phyloP scores from a whole-genome alignment of 2,113 vertebrate genomes.

The Pluvialis apricaria region DNA sequence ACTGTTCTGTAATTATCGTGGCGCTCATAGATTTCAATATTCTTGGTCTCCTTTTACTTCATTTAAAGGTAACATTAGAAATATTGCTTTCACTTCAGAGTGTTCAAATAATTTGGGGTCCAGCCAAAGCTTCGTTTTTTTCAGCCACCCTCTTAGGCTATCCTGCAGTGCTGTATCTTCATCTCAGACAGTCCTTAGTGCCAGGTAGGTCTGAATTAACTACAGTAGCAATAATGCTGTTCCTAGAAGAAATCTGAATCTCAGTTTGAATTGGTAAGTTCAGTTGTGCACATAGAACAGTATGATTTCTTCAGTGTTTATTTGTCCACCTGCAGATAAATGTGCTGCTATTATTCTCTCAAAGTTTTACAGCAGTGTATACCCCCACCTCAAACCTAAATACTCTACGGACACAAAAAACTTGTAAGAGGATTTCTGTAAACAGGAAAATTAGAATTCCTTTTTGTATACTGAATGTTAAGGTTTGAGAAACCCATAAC shows the following conservation, averaged over 20 bases:
- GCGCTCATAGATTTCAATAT: background rate
- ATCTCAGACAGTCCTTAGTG: background rate
- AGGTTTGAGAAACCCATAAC: too few relatives aligned
- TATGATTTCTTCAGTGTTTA: background rate
- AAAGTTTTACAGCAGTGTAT: background rate
- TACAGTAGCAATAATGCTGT: background rate
- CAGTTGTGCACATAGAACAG: background rate
- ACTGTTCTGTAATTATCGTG: background rate
- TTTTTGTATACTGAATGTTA: background rate
- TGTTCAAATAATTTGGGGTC: background rate
- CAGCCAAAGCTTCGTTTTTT: background rate
- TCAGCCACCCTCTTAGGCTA: background rate
- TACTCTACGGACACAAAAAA: background rate
- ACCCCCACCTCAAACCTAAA: background rate
- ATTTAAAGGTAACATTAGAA: background rate
- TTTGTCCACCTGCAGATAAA: background rate
- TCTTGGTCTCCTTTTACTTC: background rate
- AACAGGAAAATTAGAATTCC: background rate
- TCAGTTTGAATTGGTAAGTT: background rate
- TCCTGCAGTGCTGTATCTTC: fast-evolving
- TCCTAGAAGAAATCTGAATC: background rate
- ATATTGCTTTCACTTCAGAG: background rate
- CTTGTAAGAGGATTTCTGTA: background rate
- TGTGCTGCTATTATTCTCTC: background rate
- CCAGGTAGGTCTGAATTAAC: background rate